These are phyloP conservation scores for Cremastinae sp. DNA, from an alignment of 2,888 invertebrate species.

Conservation along the genomic window DNA sequence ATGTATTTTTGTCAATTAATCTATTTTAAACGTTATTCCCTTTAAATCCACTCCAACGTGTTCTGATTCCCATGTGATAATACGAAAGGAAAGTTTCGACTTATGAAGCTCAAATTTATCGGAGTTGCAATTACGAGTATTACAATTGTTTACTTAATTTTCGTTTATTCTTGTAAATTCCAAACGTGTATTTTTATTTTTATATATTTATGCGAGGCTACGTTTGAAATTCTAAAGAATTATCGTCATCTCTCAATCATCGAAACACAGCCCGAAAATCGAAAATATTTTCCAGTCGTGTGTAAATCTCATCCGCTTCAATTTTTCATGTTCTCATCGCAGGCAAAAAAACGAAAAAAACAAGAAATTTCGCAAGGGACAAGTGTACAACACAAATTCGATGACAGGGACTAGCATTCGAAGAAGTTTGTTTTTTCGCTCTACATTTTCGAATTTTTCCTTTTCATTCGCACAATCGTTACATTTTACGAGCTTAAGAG, in stretches of 20 bases:
- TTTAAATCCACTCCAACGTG: constrained; percentile 15
- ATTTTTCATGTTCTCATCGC: constrained; percentile 16
- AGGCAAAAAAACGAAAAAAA: constrained; percentile 42
- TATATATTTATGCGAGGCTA: constrained; percentile 53
- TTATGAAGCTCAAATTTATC: constrained; percentile 55
- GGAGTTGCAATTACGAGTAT: constrained; percentile 50
- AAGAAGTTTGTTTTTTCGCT: constrained; percentile 25
- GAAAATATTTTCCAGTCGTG: constrained; percentile 9
- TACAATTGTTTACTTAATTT: constrained; percentile 21
- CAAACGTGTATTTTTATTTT: constrained; percentile 42
- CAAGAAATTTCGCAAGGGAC: no score
- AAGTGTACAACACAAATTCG: no score
- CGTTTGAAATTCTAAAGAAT: constrained; percentile 55
- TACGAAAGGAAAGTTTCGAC: constrained; percentile 29
- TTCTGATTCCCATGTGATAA: no score
- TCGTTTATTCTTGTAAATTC: constrained; percentile 22
- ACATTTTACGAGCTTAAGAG: constrained; percentile 62
- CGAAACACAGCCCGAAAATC: constrained; percentile 9
- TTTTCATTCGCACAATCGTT: constrained; percentile 3
- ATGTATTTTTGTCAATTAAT: constrained; percentile 44
- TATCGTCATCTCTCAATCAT: constrained; percentile 31
- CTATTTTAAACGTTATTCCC: constrained; percentile 12
- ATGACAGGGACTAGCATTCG: no score
- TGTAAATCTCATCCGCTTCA: background rate
- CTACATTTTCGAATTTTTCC: background rate